Conservation (phyloP, 2,888 invertebrate genomes). For the Plusia festucae region DNA sequence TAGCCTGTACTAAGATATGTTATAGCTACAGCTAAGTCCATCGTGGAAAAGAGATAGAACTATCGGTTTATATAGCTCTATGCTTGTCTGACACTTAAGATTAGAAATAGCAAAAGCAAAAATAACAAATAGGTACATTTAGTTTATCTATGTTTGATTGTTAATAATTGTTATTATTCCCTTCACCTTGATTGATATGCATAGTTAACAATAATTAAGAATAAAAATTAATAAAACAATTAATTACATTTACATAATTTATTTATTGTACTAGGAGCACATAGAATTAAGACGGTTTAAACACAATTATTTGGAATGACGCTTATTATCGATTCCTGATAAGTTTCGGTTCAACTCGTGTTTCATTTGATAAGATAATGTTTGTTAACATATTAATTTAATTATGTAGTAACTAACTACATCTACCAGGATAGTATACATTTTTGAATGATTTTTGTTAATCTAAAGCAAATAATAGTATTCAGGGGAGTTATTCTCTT, state of each 20-base stretch:
- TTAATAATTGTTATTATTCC: no score
- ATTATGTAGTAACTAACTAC: slow-evolving; percentile 36
- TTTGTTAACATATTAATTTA: slow-evolving; percentile 27
- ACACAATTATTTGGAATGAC: slow-evolving; percentile 16
- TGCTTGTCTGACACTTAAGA: no score
- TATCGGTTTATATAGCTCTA: not conserved
- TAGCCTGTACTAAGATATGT: not conserved
- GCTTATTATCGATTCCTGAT: slow-evolving; percentile 24
- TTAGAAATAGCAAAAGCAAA: not conserved
- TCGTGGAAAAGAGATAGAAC: not conserved
- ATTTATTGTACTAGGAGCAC: slow-evolving; percentile 58
- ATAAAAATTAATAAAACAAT: slow-evolving; percentile 35
- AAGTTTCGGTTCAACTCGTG: slow-evolving; percentile 18
- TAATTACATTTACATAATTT: slow-evolving; percentile 55
- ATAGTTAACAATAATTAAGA: slow-evolving; percentile 17
- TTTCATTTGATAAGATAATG: slow-evolving; percentile 13
- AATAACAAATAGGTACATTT: no score
- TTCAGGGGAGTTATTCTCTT: no score
- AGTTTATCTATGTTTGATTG: no score
- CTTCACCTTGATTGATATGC: not conserved
- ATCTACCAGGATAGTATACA: slow-evolving; percentile 51
- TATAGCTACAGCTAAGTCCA: not conserved
- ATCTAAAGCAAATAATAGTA: not conserved
- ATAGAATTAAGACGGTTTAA: slow-evolving; percentile 45
- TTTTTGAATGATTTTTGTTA: not conserved